These are phyloP conservation scores for Lordiphosa stackelbergi DNA, from an alignment of 1,140 invertebrate genomes.

Conservation along the genomic window DNA sequence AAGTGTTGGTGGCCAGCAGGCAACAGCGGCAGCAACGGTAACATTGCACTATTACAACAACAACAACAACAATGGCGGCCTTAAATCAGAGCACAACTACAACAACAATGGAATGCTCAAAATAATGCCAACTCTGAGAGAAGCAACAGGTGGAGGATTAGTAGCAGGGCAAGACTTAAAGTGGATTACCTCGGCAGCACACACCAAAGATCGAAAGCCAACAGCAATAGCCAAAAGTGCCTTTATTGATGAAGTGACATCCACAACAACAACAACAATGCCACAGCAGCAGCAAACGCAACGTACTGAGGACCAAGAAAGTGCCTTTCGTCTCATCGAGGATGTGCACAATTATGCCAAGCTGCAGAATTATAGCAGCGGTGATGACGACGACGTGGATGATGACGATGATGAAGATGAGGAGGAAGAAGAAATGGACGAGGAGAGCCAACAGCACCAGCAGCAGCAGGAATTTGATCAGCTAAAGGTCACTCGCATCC, in stretches of 20 bases:
- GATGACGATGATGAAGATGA: conserved; percentile 36
- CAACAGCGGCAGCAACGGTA: conserved; percentile 20
- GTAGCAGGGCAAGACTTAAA: conserved; percentile 13
- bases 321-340: conserved; percentile 75
- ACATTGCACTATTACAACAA: conserved; percentile 57
- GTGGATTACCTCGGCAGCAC: conserved; percentile 10
- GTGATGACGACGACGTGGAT: conserved; percentile 49
- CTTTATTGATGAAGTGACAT: conserved; percentile 38
- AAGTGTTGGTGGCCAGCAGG: conserved; percentile 38
- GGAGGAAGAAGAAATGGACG: conserved; percentile 18
- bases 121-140: conserved; percentile 20
- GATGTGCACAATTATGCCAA: conserved; percentile 76
- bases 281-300: conserved; percentile 30
- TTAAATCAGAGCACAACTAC: conserved; percentile 36
- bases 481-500: conserved; percentile 24
- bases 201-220: conserved; percentile 16
- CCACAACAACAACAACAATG: conserved; percentile 3
- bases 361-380: conserved; percentile 48
- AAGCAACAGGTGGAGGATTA: conserved; percentile 20
- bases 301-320: conserved; percentile 73
- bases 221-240: conserved; percentile 43
- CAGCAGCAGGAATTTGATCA: conserved; percentile 6
- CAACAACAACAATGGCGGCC: conserved; percentile 28
- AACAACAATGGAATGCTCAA: conserved; percentile 28
- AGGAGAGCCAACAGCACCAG: conserved; percentile 15